Evolutionary conservation across 35 echinoderm and acorn worm genomes (phyloP), one percentile per base, ranked within the genome.

Genomic region (Amphiura filiformis): DNA sequence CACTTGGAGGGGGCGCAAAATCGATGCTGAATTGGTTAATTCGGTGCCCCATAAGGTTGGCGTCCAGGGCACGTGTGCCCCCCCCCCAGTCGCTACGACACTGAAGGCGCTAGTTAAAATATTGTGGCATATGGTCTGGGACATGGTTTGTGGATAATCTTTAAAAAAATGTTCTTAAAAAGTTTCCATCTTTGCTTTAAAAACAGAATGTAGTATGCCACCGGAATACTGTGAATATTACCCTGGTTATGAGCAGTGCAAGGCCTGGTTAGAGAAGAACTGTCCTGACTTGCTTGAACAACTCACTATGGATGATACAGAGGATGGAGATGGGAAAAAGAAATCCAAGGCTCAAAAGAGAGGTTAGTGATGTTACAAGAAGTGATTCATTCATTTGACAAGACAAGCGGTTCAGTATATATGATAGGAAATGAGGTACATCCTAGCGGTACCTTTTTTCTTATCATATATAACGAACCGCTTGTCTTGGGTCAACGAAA

Each of bases 311-410:
- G 87, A 85, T 76, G 96, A 89, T 26, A 86, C 83, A 13, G 91
- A 75, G 0, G 84, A 87, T 37, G 90, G 80, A 18, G 89, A 90
- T 57, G 87, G 80, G 12, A 90, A 89, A 26, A 86, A 94, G 0
- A 89, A 88, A 28, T 95, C 92, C 38, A 99, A 99, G 78, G 85
- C 87, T 75, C 96, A 99, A 77, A 99, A 99, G 76, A 70, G 96
- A 95, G 96, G 96, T 99, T 33, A 79, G 86, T 28, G 23, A 38
- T 2, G 14, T 81, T 0, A 42, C 23, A 22, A 13, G 26, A 64
- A 18, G 26, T 61, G 82, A 18, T 36, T 52, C 22, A 65, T 9
- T 38, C 23, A 35, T 12, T 81, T 22, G 30, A 7, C 4, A 38
- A n/a, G 7, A 81, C 23, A 3, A 2, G 79, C 17, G n/a, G n/a